A percentile compares a stretch with the other conserved stretches of the same genome.
Evolutionary conservation across 2,113 vertebrate species (phyloP).

Genomic region (Poecile atricapillus): DNA sequence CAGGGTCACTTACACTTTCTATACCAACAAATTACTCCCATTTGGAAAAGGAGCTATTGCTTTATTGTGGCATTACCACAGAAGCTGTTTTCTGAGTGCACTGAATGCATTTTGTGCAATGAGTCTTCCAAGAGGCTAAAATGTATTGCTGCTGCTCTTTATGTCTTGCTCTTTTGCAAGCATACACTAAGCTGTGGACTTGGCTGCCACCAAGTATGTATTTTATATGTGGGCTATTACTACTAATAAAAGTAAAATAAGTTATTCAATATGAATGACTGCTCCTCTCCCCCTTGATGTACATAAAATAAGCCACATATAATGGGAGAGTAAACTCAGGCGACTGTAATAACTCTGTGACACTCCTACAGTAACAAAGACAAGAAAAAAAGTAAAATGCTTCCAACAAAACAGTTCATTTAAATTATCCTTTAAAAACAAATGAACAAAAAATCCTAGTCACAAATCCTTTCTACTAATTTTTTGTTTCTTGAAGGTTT

Average conservation of each 20-base stretch:
- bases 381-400: background rate
- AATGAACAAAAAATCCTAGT: background rate
- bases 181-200: background rate
- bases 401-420: background rate
- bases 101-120: background rate
- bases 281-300: constrained; percentile 1
- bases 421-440: background rate
- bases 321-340: background rate
- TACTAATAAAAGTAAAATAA: constrained; percentile 30
- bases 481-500: background rate
- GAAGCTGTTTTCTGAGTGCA: background rate
- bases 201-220: background rate
- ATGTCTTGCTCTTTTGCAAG: background rate
- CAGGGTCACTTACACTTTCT: background rate
- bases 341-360: background rate
- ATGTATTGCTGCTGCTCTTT: background rate
- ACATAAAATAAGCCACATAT: background rate
- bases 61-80: background rate
- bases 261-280: constrained; percentile 61
- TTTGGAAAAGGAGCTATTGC: constrained; percentile 24
- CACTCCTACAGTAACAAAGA: background rate
- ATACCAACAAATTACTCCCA: background rate
- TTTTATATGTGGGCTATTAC: background rate
- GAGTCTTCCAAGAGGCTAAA: background rate
- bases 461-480: background rate